phyloP scores from a whole-genome alignment of 2,888 invertebrate genomes.

The Dicyrtoma fusca region DNA sequence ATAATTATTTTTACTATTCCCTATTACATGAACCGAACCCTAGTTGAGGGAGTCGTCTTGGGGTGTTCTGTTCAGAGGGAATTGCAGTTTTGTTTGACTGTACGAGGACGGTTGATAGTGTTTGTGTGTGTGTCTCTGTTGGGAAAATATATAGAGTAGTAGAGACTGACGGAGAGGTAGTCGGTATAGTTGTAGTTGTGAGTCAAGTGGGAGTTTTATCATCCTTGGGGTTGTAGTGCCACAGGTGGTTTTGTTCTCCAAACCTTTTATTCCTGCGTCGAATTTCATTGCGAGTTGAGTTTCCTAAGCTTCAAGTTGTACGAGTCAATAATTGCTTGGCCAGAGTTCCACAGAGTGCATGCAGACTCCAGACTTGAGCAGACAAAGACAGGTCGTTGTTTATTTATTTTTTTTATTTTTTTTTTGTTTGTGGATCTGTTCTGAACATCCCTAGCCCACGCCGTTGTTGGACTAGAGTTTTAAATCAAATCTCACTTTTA shows the following conservation, averaged over 20 bases:
- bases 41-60: background rate
- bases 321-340: constrained; percentile 8
- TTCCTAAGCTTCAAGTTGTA: constrained; percentile 24
- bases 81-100: too few species aligned
- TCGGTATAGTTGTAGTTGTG: background rate
- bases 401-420: background rate
- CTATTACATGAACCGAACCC: too few species aligned
- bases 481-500: too few species aligned
- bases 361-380: too few species aligned
- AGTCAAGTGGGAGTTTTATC: constrained; percentile 40
- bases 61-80: background rate
- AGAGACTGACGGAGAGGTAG: too few species aligned
- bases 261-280: constrained; percentile 41
- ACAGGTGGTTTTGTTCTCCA: constrained; percentile 54
- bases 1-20: too few species aligned
- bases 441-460: too few species aligned
- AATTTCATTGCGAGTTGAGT: constrained; percentile 37
- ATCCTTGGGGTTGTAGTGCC: constrained; percentile 44
- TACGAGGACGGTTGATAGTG: background rate
- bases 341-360: background rate
- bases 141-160: background rate
- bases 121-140: too few species aligned
- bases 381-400: background rate
- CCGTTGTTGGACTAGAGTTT: too few species aligned
- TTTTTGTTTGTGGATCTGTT: too few species aligned